Conservation (phyloP, 1,140 invertebrate genomes). For the Hylaeus volcanicus region DNA sequence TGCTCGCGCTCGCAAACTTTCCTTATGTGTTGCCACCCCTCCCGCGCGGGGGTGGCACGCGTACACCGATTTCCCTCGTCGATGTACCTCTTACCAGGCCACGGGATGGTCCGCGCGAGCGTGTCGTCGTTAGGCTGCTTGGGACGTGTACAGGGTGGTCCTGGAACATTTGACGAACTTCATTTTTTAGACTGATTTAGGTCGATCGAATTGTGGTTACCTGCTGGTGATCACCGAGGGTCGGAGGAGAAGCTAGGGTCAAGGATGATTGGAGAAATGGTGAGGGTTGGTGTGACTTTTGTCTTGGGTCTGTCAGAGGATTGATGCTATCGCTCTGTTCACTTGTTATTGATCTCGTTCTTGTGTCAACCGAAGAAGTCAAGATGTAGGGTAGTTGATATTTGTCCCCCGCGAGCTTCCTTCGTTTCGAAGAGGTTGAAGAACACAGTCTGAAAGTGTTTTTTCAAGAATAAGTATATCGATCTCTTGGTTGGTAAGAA, state of each 20-base stretch:
- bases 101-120: neutral
- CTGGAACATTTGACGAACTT: neutral
- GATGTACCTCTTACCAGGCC: slow-evolving; percentile 7
- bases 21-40: neutral
- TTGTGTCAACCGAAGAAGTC: too few species aligned
- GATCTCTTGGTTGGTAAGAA: neutral
- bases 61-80: slow-evolving; percentile 26
- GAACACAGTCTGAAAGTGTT: too few species aligned
- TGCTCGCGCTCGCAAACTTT: slow-evolving; percentile 5
- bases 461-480: neutral
- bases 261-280: too few species aligned
- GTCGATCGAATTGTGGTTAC: neutral
- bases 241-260: too few species aligned
- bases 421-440: too few species aligned
- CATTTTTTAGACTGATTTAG: neutral
- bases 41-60: neutral
- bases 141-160: neutral
- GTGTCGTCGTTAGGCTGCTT: neutral
- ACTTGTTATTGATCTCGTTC: too few species aligned
- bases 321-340: too few species aligned
- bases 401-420: too few species aligned
- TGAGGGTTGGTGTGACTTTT: too few species aligned
- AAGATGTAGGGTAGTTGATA: too few species aligned
- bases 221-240: neutral
- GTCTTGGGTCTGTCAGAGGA: too few species aligned